A percentile compares a stretch with the other conserved stretches of the same genome.
Conservation (phyloP, 2,113 vertebrate genomes). For the Cygnus buccinator region DNA sequence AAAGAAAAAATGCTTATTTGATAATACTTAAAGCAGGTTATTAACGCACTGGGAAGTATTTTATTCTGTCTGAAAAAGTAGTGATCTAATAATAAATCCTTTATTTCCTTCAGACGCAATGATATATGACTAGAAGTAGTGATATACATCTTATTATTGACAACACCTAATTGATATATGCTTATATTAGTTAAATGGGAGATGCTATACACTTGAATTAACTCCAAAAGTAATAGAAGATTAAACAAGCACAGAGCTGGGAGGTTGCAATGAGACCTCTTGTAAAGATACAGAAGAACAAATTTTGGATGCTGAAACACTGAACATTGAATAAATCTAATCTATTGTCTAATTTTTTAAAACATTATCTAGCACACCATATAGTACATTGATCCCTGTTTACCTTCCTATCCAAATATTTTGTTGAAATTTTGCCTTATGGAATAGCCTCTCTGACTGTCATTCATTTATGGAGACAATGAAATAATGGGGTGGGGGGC, state of each 20-base stretch:
- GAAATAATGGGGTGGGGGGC: background rate
- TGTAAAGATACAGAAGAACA: background rate
- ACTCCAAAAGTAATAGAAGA: background rate
- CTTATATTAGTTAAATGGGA: background rate
- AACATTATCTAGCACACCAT: background rate
- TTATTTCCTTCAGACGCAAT: background rate
- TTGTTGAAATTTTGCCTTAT: background rate
- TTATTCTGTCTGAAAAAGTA: background rate
- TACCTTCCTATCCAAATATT: background rate
- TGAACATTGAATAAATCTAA: background rate
- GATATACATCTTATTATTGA: background rate
- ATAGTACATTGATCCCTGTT: background rate
- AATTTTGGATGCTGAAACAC: background rate
- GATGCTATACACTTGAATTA: background rate
- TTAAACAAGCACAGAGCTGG: background rate
- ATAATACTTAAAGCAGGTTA: background rate
- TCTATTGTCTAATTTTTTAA: background rate
- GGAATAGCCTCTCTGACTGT: background rate
- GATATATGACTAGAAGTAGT: background rate
- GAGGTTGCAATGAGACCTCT: background rate
- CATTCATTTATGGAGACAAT: background rate
- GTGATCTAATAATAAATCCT: background rate
- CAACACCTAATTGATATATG: background rate
- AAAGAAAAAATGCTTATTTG: background rate
- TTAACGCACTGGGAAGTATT: background rate